Evolutionary conservation across 2,888 invertebrate genomes (phyloP).

Genomic region (Chloroclysta siterata): DNA sequence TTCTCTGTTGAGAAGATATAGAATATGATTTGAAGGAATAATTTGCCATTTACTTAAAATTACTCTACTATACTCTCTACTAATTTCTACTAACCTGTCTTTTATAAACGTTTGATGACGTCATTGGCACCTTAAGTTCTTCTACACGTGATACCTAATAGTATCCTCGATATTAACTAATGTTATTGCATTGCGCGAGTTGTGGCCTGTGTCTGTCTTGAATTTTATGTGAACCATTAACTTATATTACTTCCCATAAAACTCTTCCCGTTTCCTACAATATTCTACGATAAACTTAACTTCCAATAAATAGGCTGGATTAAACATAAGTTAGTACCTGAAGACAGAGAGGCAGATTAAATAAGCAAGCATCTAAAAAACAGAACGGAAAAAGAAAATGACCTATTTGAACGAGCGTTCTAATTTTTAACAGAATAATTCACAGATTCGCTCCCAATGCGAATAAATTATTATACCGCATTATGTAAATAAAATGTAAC

Average conservation of each 20-base stretch:
- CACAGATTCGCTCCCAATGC: conserved; percentile 25
- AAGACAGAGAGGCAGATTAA: conserved; percentile 13
- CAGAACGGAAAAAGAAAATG: conserved; percentile 16
- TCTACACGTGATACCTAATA: conserved; percentile 27
- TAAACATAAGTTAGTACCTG: conserved; percentile 33
- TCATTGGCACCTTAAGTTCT: background rate
- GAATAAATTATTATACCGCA: conserved; percentile 27
- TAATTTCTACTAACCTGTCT: too few species aligned
- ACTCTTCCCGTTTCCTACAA: conserved; percentile 62
- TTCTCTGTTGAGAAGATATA: too few species aligned
- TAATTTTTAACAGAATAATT: conserved; percentile 26
- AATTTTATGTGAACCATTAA: conserved; percentile 71
- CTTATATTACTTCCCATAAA: conserved; percentile 74
- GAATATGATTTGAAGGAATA: too few species aligned
- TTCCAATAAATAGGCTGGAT: conserved; percentile 49
- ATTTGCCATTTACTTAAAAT: too few species aligned
- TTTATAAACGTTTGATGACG: background rate
- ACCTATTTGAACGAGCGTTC: conserved; percentile 17
- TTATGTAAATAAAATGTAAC: conserved; percentile 24
- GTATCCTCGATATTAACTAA: conserved; percentile 42
- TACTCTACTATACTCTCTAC: too few species aligned
- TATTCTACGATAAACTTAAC: conserved; percentile 52
- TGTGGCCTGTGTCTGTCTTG: conserved; percentile 53
- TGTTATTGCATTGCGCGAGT: conserved; percentile 44
- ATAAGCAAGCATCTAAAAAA: conserved; percentile 21